Evolutionary conservation across 2,113 vertebrate genomes (phyloP).

Genomic region (Hippocampus comes): DNA sequence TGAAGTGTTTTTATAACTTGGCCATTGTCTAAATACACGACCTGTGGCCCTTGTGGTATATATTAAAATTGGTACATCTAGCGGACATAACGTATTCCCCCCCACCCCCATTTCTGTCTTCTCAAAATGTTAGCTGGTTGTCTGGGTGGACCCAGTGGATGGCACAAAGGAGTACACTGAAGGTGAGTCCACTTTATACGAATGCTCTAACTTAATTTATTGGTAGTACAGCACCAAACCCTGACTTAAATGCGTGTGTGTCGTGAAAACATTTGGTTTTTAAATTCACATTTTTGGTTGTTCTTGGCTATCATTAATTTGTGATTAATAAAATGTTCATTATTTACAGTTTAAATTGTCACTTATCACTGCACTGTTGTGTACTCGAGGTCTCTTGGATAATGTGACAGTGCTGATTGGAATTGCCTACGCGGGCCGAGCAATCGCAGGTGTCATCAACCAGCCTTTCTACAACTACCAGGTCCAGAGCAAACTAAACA

Average conservation of each 20-base stretch:
- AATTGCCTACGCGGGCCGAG: slow-evolving; percentile 87
- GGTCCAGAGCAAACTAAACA: slow-evolving; percentile 69
- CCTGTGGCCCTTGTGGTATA: not conserved
- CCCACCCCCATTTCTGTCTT: not conserved
- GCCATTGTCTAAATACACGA: not conserved
- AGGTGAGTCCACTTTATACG: slow-evolving; percentile 72
- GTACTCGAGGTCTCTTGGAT: slow-evolving; percentile 85
- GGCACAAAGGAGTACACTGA: slow-evolving; percentile 98
- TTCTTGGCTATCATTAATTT: not conserved
- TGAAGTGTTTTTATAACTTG: not conserved
- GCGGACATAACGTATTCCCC: slow-evolving; percentile 14
- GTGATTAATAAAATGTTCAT: not conserved
- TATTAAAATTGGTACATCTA: not conserved
- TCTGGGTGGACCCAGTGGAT: slow-evolving; percentile 97
- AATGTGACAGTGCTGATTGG: slow-evolving; percentile 96
- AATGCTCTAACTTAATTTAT: not conserved
- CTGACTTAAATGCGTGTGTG: not conserved
- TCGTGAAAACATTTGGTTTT: no score
- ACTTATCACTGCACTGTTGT: slow-evolving; percentile 1
- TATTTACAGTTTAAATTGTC: no score
- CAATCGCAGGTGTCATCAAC: slow-evolving; percentile 96
- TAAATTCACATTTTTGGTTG: not conserved
- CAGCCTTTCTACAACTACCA: slow-evolving; percentile 98
- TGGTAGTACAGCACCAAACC: not conserved
- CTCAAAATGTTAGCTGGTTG: slow-evolving; percentile 79